Base-by-base conservation (phyloP, 2,888 invertebrate genomes). In the Drosophila pseudotakahashii region DNA sequence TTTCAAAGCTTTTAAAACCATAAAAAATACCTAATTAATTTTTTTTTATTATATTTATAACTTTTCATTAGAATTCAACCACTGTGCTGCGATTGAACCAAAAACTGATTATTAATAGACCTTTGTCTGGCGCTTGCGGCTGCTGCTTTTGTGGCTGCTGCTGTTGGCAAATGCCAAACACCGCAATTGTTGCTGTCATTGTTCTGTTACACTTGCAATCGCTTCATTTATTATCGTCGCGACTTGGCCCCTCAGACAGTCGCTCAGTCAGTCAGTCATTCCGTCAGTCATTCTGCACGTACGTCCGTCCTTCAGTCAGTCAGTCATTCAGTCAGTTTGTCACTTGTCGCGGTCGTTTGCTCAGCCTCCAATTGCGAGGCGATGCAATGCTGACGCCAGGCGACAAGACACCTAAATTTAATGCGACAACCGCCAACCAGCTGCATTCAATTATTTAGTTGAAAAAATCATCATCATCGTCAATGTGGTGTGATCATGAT, bases 401-500 rank as follows among this genome's bases (percentile, higher is more conserved):
- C 58, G 70, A 66, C 74, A 69, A 85, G 88, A 85, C 88, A 86
- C 88, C 89, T 87, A 89, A 89, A 89, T 89, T 87, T 87, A 81
- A 84, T 86, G 87, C 89, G 87, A 90, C 87, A 89, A 87, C 88
- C 82, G 87, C 72, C 87, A 84, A 81, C 82, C 89, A 89, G 89
- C 89, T 89, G 89, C 89, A 89, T 89, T 90, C 89, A 89, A 89
- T 89, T 89, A 89, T 90, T 89, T 88, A 89, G 84, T 74, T 74
- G 80, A 90, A 88, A 84, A 84, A 85, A 84, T 62, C 66, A 76
- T 57, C 82, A 75, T 77, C 68, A 76, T 79, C 67, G 6, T 26
- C 26, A 26, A 26, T 26, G 69, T 76, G 63, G 11, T 47, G 30
- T 16, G 47, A 42, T 60, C 50, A 50, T 59, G 36, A 30, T 58